phyloP scores from a whole-genome alignment of 2,797 vertebrate genomes.

The Chrosomus eos region DNA sequence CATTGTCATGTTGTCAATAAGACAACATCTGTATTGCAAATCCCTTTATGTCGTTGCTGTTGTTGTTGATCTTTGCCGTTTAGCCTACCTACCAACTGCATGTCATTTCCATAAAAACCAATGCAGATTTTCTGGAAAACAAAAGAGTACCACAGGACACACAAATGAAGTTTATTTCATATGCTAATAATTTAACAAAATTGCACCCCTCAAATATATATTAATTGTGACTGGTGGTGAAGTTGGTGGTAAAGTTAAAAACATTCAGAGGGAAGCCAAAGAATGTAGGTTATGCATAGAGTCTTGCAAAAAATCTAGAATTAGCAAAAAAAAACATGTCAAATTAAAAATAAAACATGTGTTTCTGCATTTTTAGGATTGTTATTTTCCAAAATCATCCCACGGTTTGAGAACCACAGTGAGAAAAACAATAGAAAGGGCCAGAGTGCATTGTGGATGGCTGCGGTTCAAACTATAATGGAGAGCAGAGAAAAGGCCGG shows the following conservation, averaged over 20 bases:
- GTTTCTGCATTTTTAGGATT: neutral
- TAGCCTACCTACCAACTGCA: no score
- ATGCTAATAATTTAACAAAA: no score
- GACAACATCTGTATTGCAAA: no score
- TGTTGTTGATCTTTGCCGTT: no score
- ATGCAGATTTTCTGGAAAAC: no score
- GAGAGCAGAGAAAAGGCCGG: slow-evolving; percentile 42
- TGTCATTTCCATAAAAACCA: no score
- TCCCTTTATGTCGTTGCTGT: no score
- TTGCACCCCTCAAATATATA: neutral
- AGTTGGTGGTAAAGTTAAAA: neutral
- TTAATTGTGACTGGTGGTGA: neutral
- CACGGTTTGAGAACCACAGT: slow-evolving; percentile 8
- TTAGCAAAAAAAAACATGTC: neutral
- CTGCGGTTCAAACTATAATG: slow-evolving; percentile 26
- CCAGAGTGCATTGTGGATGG: slow-evolving; percentile 20
- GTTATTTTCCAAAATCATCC: neutral
- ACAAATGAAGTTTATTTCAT: no score
- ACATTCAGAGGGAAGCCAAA: neutral
- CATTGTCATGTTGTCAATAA: no score
- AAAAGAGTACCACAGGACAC: no score
- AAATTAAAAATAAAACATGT: no score
- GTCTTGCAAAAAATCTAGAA: neutral
- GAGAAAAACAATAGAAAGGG: neutral
- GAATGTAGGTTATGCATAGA: neutral